Percentiles rank a stretch among this genome's conserved stretches.
phyloP scores from a whole-genome alignment of 2,888 invertebrate species.

The Carcina quercana region DNA sequence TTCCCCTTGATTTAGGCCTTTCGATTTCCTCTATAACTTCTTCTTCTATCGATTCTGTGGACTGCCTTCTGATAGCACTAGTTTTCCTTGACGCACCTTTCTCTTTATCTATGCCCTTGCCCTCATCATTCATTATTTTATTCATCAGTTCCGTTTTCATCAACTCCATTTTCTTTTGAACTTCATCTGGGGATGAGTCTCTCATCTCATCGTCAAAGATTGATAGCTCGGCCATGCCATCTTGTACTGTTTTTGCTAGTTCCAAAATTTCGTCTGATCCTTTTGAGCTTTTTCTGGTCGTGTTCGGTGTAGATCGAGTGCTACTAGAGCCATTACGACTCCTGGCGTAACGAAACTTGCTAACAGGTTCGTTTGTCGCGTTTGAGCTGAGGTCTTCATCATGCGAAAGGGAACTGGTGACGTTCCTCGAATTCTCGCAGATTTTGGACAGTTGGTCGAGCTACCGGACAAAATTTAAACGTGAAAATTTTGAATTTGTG shows the following conservation, averaged over 20 bases:
- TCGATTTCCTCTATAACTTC: conserved; percentile 32
- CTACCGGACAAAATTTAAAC: too few relatives aligned
- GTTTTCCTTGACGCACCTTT: conserved; percentile 43
- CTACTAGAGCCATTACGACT: conserved; percentile 45
- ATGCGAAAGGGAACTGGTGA: conserved; percentile 54
- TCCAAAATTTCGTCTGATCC: conserved; percentile 59
- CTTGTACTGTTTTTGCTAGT: conserved; percentile 71
- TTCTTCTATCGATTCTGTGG: conserved; percentile 54
- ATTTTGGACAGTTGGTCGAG: conserved; percentile 51
- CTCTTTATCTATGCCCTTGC: too few relatives aligned
- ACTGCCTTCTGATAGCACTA: conserved; percentile 42
- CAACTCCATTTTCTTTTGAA: conserved; percentile 50
- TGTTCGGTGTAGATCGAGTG: conserved; percentile 43
- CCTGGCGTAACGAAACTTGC: conserved; percentile 40
- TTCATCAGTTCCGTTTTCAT: conserved; percentile 55
- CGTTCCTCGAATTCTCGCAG: conserved; percentile 51
- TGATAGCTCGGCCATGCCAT: conserved; percentile 67
- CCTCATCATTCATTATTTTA: conserved; percentile 51
- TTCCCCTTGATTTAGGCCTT: conserved; percentile 53
- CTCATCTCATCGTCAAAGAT: conserved; percentile 45
- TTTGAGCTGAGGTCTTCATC: conserved; percentile 58
- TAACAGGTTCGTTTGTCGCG: conserved; percentile 41
- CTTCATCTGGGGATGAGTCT: conserved; percentile 35
- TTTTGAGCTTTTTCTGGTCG: conserved; percentile 45
- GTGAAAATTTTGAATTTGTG: too few relatives aligned